These are phyloP conservation scores for Prosapia bicincta DNA, from an alignment of 2,888 invertebrate genomes.

Conservation along the genomic window DNA sequence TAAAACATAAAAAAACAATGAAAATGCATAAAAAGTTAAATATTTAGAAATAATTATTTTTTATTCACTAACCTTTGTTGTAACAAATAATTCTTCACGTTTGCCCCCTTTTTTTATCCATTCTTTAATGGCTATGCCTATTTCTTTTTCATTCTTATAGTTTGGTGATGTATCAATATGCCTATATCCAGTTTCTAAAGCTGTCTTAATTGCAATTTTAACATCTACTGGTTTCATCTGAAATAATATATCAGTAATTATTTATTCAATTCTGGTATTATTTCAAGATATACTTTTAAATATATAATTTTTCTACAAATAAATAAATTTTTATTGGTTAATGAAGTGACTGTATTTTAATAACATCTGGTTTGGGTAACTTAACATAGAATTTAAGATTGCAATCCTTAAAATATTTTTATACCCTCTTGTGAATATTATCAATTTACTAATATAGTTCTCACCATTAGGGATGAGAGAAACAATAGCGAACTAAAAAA, in stretches of 20 bases:
- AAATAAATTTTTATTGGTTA: background rate
- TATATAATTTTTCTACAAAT: background rate
- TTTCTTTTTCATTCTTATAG: slow-evolving; percentile 72
- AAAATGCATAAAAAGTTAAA: too few species aligned
- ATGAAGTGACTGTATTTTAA: background rate
- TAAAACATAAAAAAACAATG: too few species aligned
- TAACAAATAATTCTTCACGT: slow-evolving; percentile 70
- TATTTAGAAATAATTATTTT: too few species aligned
- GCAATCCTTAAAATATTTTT: too few species aligned
- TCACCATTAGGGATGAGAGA: too few species aligned
- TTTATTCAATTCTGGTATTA: slow-evolving; percentile 7
- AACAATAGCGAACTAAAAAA: too few species aligned
- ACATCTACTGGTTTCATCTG: slow-evolving; percentile 62
- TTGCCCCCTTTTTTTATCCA: slow-evolving; percentile 62
- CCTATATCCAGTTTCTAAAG: slow-evolving; percentile 66
- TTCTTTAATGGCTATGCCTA: slow-evolving; percentile 63
- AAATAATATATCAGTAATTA: slow-evolving; percentile 36
- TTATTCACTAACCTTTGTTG: slow-evolving; percentile 68
- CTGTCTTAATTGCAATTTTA: slow-evolving; percentile 58
- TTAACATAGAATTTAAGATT: too few species aligned
- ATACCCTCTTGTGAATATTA: too few species aligned
- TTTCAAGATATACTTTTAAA: slow-evolving; percentile 8
- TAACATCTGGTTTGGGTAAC: too few species aligned
- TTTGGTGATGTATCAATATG: slow-evolving; percentile 77
- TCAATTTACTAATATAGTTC: too few species aligned